Percentiles rank a stretch among this genome's conserved stretches.
phyloP scores from a whole-genome alignment of 2,888 invertebrate genomes.

The Parapristionchus giblindavisi region DNA sequence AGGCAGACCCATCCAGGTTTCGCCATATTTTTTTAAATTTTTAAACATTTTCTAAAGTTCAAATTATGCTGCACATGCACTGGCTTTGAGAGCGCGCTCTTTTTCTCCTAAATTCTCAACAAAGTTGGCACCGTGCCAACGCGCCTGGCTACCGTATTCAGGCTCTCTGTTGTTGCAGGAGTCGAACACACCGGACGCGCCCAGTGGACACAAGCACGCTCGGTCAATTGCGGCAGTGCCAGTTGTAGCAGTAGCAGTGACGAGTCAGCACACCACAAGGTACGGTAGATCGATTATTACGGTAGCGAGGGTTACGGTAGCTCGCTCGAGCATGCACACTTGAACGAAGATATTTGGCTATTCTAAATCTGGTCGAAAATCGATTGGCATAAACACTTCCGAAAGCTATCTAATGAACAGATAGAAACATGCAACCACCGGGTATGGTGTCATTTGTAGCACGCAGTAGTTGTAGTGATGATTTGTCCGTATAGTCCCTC shows the following conservation, averaged over 20 bases:
- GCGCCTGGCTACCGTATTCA: neutral
- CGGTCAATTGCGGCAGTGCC: constrained; percentile 19
- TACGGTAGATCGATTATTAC: neutral
- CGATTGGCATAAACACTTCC: too few species aligned
- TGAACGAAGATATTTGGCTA: too few species aligned
- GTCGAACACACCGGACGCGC: constrained; percentile 27
- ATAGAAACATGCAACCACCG: too few species aligned
- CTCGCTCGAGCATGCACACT: too few species aligned
- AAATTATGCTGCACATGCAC: neutral
- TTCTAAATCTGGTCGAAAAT: too few species aligned
- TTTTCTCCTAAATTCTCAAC: neutral
- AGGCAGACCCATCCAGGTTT: constrained; percentile 34
- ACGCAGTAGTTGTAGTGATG: too few species aligned
- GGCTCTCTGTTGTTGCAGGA: neutral
- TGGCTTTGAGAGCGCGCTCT: neutral
- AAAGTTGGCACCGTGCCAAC: neutral
- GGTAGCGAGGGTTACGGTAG: neutral
- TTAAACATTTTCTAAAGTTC: neutral
- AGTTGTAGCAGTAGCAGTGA: constrained; percentile 8
- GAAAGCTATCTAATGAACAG: too few species aligned
- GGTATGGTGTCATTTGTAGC: too few species aligned
- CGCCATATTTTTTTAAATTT: neutral
- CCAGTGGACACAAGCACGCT: constrained; percentile 28
- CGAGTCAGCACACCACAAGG: constrained; percentile 6
- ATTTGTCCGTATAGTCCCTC: too few species aligned